Conservation (phyloP, 2,113 vertebrate species). For the Phyllostomus discolor region DNA sequence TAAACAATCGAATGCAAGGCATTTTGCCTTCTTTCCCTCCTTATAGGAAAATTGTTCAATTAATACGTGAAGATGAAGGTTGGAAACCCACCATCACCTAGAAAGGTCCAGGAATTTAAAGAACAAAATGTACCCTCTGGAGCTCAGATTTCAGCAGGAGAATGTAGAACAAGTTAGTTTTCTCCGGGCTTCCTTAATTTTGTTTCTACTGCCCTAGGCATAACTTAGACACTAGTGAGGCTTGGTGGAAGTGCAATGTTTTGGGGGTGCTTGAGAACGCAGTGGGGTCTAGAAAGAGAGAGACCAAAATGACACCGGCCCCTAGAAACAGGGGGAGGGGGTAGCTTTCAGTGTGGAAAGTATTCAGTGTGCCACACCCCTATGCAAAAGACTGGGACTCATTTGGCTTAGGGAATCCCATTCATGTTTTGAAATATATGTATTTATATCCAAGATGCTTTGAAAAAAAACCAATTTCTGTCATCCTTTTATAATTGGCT, state of each 20-base stretch:
- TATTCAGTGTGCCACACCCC: slow-evolving; percentile 33
- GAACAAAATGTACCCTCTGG: not conserved
- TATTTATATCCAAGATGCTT: not conserved
- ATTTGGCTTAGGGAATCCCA: not conserved
- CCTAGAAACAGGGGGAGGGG: not conserved
- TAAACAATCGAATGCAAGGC: not conserved
- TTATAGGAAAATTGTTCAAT: slow-evolving; percentile 38
- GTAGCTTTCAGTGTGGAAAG: not conserved
- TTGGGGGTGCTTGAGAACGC: not conserved
- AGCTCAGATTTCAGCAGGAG: not conserved
- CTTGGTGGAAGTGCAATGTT: not conserved
- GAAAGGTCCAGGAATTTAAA: slow-evolving; percentile 9
- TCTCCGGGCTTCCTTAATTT: slow-evolving; percentile 45
- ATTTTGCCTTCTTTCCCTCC: not conserved
- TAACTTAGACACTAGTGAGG: not conserved
- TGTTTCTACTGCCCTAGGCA: not conserved
- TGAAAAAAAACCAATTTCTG: not conserved
- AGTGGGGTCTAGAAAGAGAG: not conserved
- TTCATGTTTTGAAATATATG: not conserved
- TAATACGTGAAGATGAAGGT: slow-evolving; percentile 18
- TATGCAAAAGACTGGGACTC: not conserved
- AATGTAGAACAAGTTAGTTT: not conserved
- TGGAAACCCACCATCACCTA: slow-evolving; percentile 7
- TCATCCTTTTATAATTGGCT: slow-evolving; percentile 26
- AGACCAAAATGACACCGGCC: not conserved